Percentiles rank a stretch among this genome's conserved stretches.
These are phyloP conservation scores for Glossosoma conforme DNA, from an alignment of 1,140 invertebrate species.

Conservation along the genomic window DNA sequence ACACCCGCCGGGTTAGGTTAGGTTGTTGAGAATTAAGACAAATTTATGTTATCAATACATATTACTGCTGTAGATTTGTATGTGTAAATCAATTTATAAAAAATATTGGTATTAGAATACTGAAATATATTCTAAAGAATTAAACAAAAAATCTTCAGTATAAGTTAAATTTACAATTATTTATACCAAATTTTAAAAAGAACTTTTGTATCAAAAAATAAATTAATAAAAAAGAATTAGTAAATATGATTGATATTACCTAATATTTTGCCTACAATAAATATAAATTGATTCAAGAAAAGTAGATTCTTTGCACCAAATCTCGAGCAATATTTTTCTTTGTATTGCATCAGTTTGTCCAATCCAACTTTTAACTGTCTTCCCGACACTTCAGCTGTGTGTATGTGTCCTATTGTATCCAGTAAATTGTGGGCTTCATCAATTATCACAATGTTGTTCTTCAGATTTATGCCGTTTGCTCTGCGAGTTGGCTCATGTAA, in stretches of 20 bases:
- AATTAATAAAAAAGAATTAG: too few species aligned
- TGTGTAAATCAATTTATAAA: too few species aligned
- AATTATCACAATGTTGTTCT: constrained; percentile 84
- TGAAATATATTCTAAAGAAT: too few species aligned
- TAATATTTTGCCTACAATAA: constrained; percentile 71
- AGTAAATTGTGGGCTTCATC: constrained; percentile 98
- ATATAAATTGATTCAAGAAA: constrained; percentile 81
- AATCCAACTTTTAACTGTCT: constrained; percentile 63
- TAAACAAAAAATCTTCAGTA: too few species aligned
- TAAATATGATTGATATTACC: constrained; percentile 36
- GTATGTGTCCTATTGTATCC: constrained; percentile 82
- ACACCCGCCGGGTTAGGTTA: too few species aligned
- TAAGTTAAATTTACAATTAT: too few species aligned
- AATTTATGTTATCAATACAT: too few species aligned
- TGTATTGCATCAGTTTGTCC: constrained; percentile 74
- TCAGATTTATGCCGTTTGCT: constrained; percentile 77
- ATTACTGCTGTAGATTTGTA: too few species aligned
- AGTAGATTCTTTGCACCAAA: constrained; percentile 82
- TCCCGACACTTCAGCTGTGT: constrained; percentile 69
- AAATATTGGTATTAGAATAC: too few species aligned
- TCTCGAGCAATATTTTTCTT: constrained; percentile 66
- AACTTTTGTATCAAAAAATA: constrained; percentile 8
- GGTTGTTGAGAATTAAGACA: too few species aligned
- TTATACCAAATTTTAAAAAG: too few species aligned
- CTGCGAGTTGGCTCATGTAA: constrained; percentile 82